phyloP scores from a whole-genome alignment of 2,797 vertebrate species.

The Dipus sagitta region DNA sequence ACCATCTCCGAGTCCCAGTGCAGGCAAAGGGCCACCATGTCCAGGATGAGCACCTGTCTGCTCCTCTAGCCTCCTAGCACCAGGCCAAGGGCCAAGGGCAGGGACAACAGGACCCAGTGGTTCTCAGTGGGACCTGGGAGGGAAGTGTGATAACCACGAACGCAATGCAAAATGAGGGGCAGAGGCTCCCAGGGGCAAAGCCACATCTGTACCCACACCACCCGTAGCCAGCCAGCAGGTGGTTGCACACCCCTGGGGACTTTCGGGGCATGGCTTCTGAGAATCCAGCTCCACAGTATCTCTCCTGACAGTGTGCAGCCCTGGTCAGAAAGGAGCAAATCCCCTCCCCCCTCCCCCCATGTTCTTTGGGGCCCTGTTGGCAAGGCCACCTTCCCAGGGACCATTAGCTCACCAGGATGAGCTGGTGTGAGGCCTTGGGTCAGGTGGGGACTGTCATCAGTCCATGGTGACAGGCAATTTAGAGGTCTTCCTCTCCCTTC shows the following conservation, averaged over 20 bases:
- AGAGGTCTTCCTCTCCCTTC: background rate
- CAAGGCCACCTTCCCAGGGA: background rate
- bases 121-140: accelerated
- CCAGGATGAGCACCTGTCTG: background rate
- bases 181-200: background rate
- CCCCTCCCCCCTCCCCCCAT: accelerated
- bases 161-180: accelerated
- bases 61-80: background rate
- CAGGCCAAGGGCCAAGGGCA: background rate
- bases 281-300: no score
- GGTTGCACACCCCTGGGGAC: no score
- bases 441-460: background rate
- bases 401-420: background rate
- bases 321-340: accelerated
- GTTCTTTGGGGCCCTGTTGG: background rate
- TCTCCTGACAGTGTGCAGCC: background rate
- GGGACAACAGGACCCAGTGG: accelerated
- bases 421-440: background rate
- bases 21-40: accelerated
- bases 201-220: accelerated
- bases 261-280: background rate
- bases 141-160: accelerated
- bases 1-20: background rate
- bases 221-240: accelerated
- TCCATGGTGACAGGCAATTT: accelerated